phyloP scores from a whole-genome alignment of 2,797 vertebrate genomes.

The Okamejei kenojei region DNA sequence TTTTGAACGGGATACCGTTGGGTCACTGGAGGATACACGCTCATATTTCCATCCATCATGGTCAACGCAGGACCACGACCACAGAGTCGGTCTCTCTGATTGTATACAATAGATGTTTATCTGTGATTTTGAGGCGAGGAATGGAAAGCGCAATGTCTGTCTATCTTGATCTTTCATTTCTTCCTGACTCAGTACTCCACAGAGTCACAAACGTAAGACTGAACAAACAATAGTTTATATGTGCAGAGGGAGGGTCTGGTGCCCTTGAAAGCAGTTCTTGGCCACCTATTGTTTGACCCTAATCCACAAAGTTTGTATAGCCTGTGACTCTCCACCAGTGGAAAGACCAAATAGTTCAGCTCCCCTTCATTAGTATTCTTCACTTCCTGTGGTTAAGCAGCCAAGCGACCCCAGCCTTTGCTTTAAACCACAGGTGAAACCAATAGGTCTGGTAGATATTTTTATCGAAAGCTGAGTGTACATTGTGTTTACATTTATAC shows the following conservation, averaged over 20 bases:
- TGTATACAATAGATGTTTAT: neutral
- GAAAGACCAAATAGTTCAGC: neutral
- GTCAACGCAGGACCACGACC: neutral
- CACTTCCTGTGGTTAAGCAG: neutral
- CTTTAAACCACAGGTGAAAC: conserved; percentile 27
- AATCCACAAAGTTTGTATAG: neutral
- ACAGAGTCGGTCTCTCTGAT: neutral
- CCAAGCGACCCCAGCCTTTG: neutral
- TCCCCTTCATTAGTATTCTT: neutral
- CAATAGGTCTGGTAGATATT: neutral
- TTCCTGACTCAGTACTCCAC: neutral
- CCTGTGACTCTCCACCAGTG: neutral
- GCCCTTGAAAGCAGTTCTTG: neutral
- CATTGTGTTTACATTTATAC: conserved; percentile 41
- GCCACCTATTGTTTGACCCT: conserved; percentile 10
- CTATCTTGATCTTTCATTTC: neutral
- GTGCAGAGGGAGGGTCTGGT: neutral
- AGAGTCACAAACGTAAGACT: neutral
- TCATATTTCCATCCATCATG: neutral
- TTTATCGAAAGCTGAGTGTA: conserved; percentile 1
- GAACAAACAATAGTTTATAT: conserved; percentile 29
- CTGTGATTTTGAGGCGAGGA: neutral
- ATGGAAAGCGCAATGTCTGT: neutral
- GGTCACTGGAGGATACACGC: neutral
- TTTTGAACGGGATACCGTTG: neutral